Evolutionary conservation across 2,113 vertebrate genomes (phyloP).

Genomic region (Macrotis lagotis): DNA sequence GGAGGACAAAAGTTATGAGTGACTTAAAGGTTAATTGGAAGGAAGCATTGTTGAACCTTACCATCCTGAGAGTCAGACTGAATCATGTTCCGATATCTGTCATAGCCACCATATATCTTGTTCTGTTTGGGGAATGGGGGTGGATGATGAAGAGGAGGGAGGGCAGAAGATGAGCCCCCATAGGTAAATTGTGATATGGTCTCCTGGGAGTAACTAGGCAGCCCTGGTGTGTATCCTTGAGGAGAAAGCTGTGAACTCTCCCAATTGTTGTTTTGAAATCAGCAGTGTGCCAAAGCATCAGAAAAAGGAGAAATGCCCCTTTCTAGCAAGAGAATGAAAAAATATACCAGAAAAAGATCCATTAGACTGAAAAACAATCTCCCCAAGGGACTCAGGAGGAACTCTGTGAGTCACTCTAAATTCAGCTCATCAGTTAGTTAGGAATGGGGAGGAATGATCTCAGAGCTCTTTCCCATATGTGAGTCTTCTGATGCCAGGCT

Average conservation of each 20-base stretch:
- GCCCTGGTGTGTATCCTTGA: background rate
- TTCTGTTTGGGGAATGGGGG: background rate
- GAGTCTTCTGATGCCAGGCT: conserved; percentile 37
- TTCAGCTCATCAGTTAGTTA: background rate
- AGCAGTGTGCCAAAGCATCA: background rate
- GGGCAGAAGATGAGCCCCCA: background rate
- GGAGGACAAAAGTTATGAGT: background rate
- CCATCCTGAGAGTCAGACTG: background rate
- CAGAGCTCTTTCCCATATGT: conserved; percentile 3
- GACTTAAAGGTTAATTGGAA: background rate
- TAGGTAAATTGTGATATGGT: background rate
- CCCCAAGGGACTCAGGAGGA: background rate
- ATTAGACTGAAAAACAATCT: background rate
- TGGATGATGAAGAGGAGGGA: background rate
- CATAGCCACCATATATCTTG: background rate
- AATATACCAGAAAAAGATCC: background rate
- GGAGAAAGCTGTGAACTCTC: background rate
- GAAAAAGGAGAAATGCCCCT: background rate
- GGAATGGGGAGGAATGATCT: conserved; percentile 21
- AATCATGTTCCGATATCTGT: background rate
- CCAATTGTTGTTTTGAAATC: background rate
- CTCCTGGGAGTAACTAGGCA: background rate
- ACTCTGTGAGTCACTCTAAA: conserved; percentile 37
- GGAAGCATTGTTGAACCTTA: background rate
- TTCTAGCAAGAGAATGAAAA: background rate